Base-by-base conservation (phyloP, 2,797 vertebrate genomes). In the Enteromius treurensis region DNA sequence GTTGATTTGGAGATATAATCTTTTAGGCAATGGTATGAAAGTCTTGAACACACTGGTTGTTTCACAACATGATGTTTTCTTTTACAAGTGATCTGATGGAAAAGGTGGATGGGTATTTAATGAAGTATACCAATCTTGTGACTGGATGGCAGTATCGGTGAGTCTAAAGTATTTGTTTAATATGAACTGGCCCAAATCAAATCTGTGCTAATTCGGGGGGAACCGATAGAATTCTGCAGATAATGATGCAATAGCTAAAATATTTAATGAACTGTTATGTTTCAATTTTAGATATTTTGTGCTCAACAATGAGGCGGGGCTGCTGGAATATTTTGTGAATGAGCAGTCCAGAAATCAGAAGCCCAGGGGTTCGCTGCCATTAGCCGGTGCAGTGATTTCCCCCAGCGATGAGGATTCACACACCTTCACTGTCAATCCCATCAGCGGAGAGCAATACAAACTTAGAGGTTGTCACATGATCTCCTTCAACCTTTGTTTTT, bases 101-200 rank as follows among this genome's bases (percentile, higher is more conserved):
- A 92, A 99, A 97, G 87, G 97, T 99, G 73, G 96, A 92, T 78
- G 98, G 98, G 45, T 98, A 98, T 90, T 90, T 99, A 88, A 98
- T 99, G 97, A 99, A 99, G 88, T 99, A 99, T 75, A 99, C 98
- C 77, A 99, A 99, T 91, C 95, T 99, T 7, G 98, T 99, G 78
- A 99, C 98, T n/a, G 98, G 98, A 47, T 99, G 98, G 98, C 98
- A 99, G 71, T 99, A 96, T 88, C 94, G 98, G 98, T 99, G 94
- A 95, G 96, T 90, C 53, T 4, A 40, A 64, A 23, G 29, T 11
- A 21, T 80, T 1, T 13, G 4, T 55, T 4, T 74, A 1, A 26
- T 45, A 58, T 3, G 6, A 67, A 37, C 32, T 17, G 11, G 10
- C 10, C 13, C 1, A 75, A 29, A 29, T 45, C 0, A 4, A 58